Evolutionary conservation across 2,888 invertebrate genomes (phyloP), one percentile per base, ranked within the genome.

Genomic region (Autographa pulchrina): DNA sequence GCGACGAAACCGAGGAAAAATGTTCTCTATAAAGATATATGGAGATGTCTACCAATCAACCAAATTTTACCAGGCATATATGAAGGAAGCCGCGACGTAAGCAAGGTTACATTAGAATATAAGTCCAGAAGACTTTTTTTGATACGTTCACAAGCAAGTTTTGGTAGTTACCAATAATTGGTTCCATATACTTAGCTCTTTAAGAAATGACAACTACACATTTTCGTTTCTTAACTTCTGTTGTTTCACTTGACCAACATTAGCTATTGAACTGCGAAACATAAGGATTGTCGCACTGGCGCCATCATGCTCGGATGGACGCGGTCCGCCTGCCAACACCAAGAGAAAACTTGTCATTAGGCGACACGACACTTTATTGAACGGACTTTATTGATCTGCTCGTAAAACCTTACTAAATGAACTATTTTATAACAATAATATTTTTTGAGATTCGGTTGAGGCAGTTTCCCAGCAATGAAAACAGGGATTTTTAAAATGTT

Each of bases 31-130:
- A 62, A 65, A 54, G 32, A 65, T 56, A 63, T 56, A n/a, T n/a
- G 48, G 52, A 58, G 72, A 72, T 56, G 77, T 67, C 20, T 65
- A 43, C 35, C 58, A 61, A 72, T 72, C 31, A 48, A 77, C 11
- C 48, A 54, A 20, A 54, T 56, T 6, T 25, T 66, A 43, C 32
- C 32, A 25, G 31, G 43, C 18, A 25, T 62, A 56, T 48, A 7
- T 5, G 0, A n/a, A 0, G 48, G n/a, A 48, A n/a, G 6, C n/a
- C 48, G 7, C 16, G 7, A 6, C 48, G 5, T 48, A n/a, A 16
- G 43, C 43, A 43, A 43, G 43, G 16, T 43, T 0, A 3, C 43
- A 11, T 16, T 14, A 2, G 1, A 16, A 16, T 16, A 43, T 43
- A 43, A 14, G 11, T 41, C 11, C 5, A 43, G n/a, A n/a, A n/a